A percentile compares a stretch with the other conserved stretches of the same genome.
phyloP scores from a whole-genome alignment of 2,888 invertebrate species.

The Gisinianus flammeolus region DNA sequence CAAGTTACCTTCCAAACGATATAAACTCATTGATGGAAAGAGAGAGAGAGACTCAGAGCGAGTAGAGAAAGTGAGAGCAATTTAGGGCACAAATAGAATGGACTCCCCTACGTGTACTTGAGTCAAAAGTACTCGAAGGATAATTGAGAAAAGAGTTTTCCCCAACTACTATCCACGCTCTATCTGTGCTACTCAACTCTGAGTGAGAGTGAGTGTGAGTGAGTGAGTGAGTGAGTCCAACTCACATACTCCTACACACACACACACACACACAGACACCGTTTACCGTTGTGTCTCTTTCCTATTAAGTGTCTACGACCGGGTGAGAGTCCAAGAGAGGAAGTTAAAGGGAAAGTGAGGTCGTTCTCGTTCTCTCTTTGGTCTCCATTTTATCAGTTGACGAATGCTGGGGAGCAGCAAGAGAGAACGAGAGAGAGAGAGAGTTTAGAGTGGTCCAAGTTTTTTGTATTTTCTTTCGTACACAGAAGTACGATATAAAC shows the following conservation, averaged over 20 bases:
- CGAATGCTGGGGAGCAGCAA: too few species aligned
- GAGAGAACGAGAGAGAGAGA: too few species aligned
- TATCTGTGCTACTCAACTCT: background rate
- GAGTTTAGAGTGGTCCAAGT: too few species aligned
- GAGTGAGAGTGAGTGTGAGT: too few species aligned
- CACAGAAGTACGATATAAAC: too few species aligned
- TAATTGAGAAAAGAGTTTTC: conserved; percentile 44
- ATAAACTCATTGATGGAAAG: background rate
- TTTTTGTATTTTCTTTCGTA: too few species aligned
- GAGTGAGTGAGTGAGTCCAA: too few species aligned
- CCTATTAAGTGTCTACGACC: background rate
- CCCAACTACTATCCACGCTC: too few species aligned
- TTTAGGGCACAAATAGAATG: conserved; percentile 44
- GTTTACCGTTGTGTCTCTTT: background rate
- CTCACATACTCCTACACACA: background rate
- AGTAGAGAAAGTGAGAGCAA: conserved; percentile 25
- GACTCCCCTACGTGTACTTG: conserved; percentile 44
- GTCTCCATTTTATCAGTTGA: too few species aligned
- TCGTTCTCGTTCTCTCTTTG: background rate
- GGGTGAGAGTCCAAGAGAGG: background rate
- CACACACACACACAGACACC: background rate
- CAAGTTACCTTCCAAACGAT: background rate
- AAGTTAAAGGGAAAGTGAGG: background rate
- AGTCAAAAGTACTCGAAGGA: conserved; percentile 38
- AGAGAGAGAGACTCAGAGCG: background rate